These are phyloP conservation scores for Musca vetustissima DNA, from an alignment of 1,140 invertebrate species.

Conservation along the genomic window DNA sequence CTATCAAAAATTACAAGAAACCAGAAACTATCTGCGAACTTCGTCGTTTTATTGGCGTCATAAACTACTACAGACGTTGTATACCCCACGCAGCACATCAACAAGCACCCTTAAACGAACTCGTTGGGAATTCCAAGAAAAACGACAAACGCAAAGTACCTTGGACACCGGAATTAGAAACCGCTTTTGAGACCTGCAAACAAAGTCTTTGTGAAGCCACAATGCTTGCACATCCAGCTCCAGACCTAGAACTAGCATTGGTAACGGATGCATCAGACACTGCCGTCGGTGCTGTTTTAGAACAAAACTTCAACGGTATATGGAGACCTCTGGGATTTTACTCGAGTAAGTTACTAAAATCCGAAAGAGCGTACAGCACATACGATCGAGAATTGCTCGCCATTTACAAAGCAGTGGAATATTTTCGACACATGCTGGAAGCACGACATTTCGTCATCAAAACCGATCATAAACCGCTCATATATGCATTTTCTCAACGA, in stretches of 20 bases:
- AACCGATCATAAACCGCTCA: conserved; percentile 51
- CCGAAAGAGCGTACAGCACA: too few relatives aligned
- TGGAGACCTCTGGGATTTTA: conserved; percentile 52
- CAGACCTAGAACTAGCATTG: not conserved
- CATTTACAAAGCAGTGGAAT: too few relatives aligned
- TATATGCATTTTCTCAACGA: conserved; percentile 39
- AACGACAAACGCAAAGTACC: not conserved
- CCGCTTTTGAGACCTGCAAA: conserved; percentile 3
- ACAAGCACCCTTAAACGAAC: conserved; percentile 9
- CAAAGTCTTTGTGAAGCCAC: conserved; percentile 1
- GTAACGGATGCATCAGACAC: conserved; percentile 48
- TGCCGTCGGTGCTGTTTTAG: conserved; percentile 49
- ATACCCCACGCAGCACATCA: not conserved
- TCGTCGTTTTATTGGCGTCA: conserved; percentile 5
- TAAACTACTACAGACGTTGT: conserved; percentile 5
- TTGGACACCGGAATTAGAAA: conserved; percentile 3
- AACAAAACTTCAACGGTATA: conserved; percentile 41
- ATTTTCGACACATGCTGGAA: too few relatives aligned
- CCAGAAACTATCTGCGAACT: conserved; percentile 20
- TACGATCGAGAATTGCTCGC: conserved; percentile 53
- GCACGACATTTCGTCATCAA: too few relatives aligned
- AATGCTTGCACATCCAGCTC: conserved; percentile 10
- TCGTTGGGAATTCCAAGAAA: conserved; percentile 9
- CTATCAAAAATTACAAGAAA: not conserved
- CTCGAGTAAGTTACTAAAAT: conserved; percentile 42